phyloP scores from a whole-genome alignment of 1,140 invertebrate species.

The Leptinotarsa texana region DNA sequence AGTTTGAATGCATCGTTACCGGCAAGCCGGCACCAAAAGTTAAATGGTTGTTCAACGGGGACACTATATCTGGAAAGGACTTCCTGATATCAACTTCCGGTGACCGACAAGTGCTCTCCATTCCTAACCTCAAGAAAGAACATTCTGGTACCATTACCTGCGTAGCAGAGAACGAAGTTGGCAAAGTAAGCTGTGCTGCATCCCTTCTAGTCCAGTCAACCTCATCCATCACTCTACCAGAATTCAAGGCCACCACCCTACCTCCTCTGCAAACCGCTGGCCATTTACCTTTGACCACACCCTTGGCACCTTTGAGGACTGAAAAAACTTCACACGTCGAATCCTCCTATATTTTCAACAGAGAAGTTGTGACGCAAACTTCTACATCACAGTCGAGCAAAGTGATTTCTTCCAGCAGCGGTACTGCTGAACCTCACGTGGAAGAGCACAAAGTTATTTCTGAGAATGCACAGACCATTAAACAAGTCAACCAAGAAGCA shows the following conservation, averaged over 20 bases:
- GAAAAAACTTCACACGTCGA: constrained; percentile 44
- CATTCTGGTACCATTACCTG: constrained; percentile 72
- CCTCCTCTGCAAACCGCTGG: constrained; percentile 5
- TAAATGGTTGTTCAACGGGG: constrained; percentile 74
- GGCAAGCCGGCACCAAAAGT: constrained; percentile 77
- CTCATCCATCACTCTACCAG: constrained; percentile 53
- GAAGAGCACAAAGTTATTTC: constrained; percentile 54
- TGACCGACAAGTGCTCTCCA: constrained; percentile 69
- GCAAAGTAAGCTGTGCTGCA: constrained; percentile 70
- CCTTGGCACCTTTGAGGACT: constrained; percentile 8
- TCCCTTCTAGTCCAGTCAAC: constrained; percentile 59
- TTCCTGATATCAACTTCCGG: constrained; percentile 73
- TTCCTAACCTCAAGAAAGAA: constrained; percentile 62
- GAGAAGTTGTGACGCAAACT: constrained; percentile 56
- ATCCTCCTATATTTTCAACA: constrained; percentile 54
- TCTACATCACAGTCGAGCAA: constrained; percentile 51
- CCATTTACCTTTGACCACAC: not conserved
- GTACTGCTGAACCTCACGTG: constrained; percentile 48
- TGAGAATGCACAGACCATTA: constrained; percentile 51
- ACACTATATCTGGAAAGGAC: constrained; percentile 70
- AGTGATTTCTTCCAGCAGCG: constrained; percentile 43
- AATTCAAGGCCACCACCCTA: constrained; percentile 20
- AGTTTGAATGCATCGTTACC: constrained; percentile 72
- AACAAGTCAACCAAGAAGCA: constrained; percentile 52
- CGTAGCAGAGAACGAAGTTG: constrained; percentile 74